Evolutionary conservation across 2,113 vertebrate genomes (phyloP).

Genomic region (Grammomys dolichurus): DNA sequence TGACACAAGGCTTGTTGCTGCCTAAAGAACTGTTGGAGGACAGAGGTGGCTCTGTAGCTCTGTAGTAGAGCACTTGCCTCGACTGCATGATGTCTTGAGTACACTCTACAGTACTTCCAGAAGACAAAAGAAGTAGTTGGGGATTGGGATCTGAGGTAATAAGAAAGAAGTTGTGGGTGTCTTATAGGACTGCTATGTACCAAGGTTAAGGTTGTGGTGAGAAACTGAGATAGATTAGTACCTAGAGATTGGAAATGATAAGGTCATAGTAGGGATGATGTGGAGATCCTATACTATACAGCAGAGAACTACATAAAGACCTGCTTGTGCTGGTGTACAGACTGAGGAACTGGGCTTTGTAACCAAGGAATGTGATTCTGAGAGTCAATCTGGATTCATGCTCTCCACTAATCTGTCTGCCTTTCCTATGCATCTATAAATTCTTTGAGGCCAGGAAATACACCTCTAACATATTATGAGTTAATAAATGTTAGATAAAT

Average conservation of each 20-base stretch:
- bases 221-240: background rate
- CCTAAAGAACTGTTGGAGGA: background rate
- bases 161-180: constrained; percentile 7
- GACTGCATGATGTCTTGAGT: background rate
- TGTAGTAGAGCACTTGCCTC: background rate
- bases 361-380: background rate
- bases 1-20: background rate
- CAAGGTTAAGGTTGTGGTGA: background rate
- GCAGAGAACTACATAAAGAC: background rate
- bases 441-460: background rate
- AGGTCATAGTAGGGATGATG: background rate
- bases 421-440: background rate
- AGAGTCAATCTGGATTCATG: background rate
- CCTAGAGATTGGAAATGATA: background rate
- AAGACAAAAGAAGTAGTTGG: background rate
- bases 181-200: background rate
- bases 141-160: background rate
- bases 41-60: background rate
- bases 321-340: background rate
- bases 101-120: background rate
- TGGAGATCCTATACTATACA: background rate
- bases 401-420: background rate
- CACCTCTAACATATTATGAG: background rate
- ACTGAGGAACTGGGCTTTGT: background rate
- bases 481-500: constrained; percentile 46